Evolutionary conservation across 2,888 invertebrate species (phyloP).

Genomic region (Cantharis rustica): DNA sequence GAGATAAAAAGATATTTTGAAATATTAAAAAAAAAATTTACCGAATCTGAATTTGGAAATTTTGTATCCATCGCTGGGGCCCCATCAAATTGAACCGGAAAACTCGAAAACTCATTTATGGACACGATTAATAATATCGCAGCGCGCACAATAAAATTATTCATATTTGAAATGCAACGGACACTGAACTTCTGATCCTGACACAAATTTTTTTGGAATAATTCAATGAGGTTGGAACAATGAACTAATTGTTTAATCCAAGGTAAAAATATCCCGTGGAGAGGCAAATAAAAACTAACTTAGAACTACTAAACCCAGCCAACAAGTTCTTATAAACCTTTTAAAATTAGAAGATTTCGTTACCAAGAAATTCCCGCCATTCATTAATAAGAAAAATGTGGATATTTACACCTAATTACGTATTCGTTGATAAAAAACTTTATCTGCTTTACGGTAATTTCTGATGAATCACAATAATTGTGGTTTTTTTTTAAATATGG

Average conservation of each 20-base stretch:
- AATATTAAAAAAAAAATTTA: conserved; percentile 1
- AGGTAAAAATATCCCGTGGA: neutral
- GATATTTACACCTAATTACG: neutral
- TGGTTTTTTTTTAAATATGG: neutral
- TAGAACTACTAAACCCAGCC: neutral
- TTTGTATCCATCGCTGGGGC: neutral
- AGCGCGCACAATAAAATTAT: neutral
- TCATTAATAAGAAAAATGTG: neutral
- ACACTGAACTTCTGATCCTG: neutral
- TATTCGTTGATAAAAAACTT: neutral
- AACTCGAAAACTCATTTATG: neutral
- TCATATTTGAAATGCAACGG: neutral
- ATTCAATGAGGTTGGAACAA: neutral
- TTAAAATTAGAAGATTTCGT: neutral
- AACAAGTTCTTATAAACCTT: neutral
- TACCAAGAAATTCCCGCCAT: neutral
- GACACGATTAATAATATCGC: neutral
- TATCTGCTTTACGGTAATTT: neutral
- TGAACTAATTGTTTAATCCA: neutral
- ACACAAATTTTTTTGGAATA: neutral
- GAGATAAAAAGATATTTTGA: neutral
- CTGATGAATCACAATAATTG: neutral
- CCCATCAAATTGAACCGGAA: neutral
- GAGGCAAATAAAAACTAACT: neutral
- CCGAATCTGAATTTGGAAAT: conserved; percentile 14